These are phyloP conservation scores for Caretta caretta DNA, from an alignment of 2,113 vertebrate genomes.

Conservation along the genomic window DNA sequence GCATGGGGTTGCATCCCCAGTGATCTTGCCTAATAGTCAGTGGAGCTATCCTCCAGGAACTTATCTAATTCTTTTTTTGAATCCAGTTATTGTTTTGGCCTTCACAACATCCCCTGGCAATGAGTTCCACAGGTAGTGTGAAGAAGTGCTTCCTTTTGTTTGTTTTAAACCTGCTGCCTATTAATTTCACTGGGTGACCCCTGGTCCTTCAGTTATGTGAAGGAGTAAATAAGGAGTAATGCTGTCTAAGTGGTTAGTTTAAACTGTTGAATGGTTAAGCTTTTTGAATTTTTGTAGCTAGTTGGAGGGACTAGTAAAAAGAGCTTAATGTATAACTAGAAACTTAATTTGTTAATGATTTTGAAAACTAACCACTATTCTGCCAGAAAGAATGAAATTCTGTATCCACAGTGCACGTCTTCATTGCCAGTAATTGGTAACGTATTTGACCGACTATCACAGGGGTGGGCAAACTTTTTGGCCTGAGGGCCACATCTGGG, in stretches of 20 bases:
- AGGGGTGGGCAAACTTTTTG: too few relatives aligned
- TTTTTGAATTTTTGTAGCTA: not conserved
- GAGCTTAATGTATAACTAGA: not conserved
- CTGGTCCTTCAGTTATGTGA: not conserved
- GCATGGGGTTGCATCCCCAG: not conserved
- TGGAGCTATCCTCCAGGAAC: not conserved
- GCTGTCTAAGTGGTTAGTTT: not conserved
- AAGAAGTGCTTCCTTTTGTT: not conserved
- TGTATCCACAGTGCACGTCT: not conserved
- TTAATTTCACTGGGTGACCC: not conserved
- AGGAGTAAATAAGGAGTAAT: not conserved
- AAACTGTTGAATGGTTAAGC: not conserved
- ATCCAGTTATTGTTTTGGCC: not conserved
- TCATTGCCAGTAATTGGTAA: not conserved
- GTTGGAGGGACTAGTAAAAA: not conserved
- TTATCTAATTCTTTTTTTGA: not conserved
- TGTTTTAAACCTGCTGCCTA: not conserved
- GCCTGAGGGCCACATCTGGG: too few relatives aligned
- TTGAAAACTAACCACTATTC: not conserved
- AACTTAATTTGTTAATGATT: not conserved
- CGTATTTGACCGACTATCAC: not conserved
- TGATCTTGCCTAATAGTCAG: not conserved
- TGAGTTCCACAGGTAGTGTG: not conserved
- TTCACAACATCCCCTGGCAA: not conserved
- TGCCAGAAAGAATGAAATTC: not conserved